Percentiles rank a stretch among this genome's conserved stretches.
Conservation (phyloP, 1,140 invertebrate genomes). For the Sycophila sp. region DNA sequence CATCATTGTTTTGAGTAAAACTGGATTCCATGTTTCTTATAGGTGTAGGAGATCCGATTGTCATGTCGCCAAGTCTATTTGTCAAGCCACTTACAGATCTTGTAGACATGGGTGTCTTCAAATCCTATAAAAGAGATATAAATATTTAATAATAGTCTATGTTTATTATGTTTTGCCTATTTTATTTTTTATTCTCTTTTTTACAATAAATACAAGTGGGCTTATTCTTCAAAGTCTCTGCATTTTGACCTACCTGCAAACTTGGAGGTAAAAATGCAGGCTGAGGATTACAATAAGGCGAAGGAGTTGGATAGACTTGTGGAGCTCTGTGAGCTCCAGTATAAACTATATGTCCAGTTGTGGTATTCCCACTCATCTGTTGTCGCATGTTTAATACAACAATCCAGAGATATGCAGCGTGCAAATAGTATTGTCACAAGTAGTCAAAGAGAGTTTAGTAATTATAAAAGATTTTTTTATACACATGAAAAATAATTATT, state of each 20-base stretch:
- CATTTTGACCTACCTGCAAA: slow-evolving; percentile 56
- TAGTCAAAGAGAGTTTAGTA: slow-evolving; percentile 36
- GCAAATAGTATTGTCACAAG: slow-evolving; percentile 51
- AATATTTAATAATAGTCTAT: background rate
- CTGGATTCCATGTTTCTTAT: slow-evolving; percentile 75
- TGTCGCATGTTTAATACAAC: slow-evolving; percentile 45
- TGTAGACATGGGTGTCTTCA: slow-evolving; percentile 66
- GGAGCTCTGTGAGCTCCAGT: slow-evolving; percentile 64
- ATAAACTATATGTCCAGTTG: slow-evolving; percentile 60
- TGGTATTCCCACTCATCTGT: slow-evolving; percentile 58
- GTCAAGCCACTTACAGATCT: slow-evolving; percentile 59
- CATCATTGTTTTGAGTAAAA: slow-evolving; percentile 70
- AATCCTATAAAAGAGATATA: slow-evolving; percentile 54
- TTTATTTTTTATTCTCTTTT: background rate
- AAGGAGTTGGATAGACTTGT: slow-evolving; percentile 64
- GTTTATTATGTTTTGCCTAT: too few relatives aligned
- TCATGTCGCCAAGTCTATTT: slow-evolving; percentile 62
- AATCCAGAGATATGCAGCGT: slow-evolving; percentile 60
- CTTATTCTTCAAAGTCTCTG: background rate
- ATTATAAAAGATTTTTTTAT: too few relatives aligned
- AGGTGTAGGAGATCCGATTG: slow-evolving; percentile 59
- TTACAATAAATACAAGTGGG: background rate
- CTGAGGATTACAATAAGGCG: slow-evolving; percentile 65
- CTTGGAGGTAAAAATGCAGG: slow-evolving; percentile 65
- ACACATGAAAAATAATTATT: too few relatives aligned